Base-by-base conservation (phyloP, 2,888 invertebrate species). In the Cheilosia pagana region DNA sequence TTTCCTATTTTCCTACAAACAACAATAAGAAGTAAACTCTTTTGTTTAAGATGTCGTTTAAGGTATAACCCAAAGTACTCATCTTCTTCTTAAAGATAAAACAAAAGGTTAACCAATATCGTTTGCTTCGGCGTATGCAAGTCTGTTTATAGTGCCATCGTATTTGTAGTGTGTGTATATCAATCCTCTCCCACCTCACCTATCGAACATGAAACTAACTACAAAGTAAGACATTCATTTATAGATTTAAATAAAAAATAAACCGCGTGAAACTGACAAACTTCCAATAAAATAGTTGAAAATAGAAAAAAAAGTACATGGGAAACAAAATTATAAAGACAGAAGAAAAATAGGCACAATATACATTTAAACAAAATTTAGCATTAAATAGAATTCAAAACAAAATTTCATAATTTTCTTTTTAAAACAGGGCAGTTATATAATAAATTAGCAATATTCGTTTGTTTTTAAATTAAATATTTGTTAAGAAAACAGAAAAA, bases 151-250 rank as follows among this genome's bases (percentile, higher is more conserved):
- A 62, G 78, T 78, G 78, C 78, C 78, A 78, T 78, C 50, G 65
- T 72, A 60, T 52, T 48, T 72, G 71, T 65, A 71, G 71, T 78
- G 48, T 70, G 43, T 43, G 45, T 19, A 59, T 72, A 72, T 78
- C 71, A 57, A 71, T 71, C 78, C 78, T 78, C 43, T 78, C 71
- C 78, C 71, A 78, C 78, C 78, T 78, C 71, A 78, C 57, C 63
- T 57, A 48, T 63, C 63, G 35, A 68, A 76, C 76, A 76, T 62
- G 43, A 60, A 71, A 71, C 55, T 78, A 77, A 60, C 50, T 68
- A 68, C 59, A 60, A 48, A 23, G 45, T 63, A 78, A 71, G 35
- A 71, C 21, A 71, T 71, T 78, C n/a, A 59, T 45, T 39, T 21
- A 10, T 48, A 48, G 48, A 21, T 48, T 48, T 16, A 45, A n/a